These are phyloP conservation scores for Microcebus tavaratra DNA, from an alignment of 2,113 vertebrate species.

Conservation along the genomic window DNA sequence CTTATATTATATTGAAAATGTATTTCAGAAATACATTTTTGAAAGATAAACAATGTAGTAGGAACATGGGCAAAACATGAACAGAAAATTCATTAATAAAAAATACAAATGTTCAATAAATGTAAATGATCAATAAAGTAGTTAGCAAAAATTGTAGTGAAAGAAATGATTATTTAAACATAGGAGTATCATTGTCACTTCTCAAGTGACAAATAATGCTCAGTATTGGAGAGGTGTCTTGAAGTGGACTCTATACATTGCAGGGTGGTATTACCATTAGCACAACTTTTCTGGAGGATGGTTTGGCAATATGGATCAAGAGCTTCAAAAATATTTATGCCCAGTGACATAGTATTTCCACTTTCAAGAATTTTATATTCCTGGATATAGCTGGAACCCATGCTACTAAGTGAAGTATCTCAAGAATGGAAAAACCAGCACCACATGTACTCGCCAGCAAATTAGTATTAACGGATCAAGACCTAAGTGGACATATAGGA, in stretches of 20 bases:
- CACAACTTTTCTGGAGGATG: not conserved
- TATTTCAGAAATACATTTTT: not conserved
- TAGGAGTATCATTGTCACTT: not conserved
- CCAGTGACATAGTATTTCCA: not conserved
- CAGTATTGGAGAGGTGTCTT: not conserved
- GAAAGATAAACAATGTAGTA: not conserved
- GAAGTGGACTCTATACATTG: not conserved
- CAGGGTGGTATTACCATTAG: not conserved
- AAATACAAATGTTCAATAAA: not conserved
- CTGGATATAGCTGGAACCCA: too few species aligned
- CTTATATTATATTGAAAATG: not conserved
- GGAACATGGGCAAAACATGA: not conserved
- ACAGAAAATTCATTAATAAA: not conserved
- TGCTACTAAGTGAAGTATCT: too few species aligned
- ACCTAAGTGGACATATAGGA: too few species aligned
- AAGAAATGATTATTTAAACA: not conserved
- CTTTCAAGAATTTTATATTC: not conserved
- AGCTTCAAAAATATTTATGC: not conserved
- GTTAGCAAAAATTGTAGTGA: not conserved
- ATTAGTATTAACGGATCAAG: too few species aligned
- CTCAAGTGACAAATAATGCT: not conserved
- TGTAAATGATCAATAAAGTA: not conserved
- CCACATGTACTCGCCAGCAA: too few species aligned
- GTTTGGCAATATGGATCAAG: not conserved
- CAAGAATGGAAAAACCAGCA: too few species aligned